Base-by-base conservation (phyloP, 2,888 invertebrate species). In the Desoria tigrina region DNA sequence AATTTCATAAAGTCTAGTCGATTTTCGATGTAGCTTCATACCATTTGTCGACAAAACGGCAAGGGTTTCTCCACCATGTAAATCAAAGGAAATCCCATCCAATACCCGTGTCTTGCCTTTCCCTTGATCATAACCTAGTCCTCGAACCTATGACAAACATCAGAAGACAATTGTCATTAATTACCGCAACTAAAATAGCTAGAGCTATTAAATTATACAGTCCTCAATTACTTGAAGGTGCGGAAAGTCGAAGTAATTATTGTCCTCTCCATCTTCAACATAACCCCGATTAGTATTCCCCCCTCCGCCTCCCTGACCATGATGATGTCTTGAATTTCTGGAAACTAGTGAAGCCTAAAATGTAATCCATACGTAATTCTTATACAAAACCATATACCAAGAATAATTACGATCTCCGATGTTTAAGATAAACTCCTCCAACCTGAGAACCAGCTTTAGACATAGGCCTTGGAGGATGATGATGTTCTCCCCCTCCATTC, bases 1-100 rank as follows among this genome's bases (percentile, higher is more conserved):
- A 18, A 42, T 18, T 51, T 57, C 42, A 51, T 6, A 11, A 55
- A 11, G 51, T 32, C 11, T 28, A 42, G 53, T 26, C 23, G 26
- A 39, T 61, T 69, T n/a, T n/a, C n/a, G n/a, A n/a, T n/a, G n/a
- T n/a, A n/a, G n/a, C n/a, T n/a, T 9, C 76, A 77, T 66, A 82
- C 82, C 81, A 54, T 79, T 79, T 0, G 95, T 95, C 1, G 94
- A 89, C 86, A 96, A 87, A 24, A 96, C 86, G 2, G 94, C 94
- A 77, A 95, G 83, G 51, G 95, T 86, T 81, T 96, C 95, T 1
- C 94, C 94, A 0, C 93, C 94, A 74, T 90, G 88, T 27, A 90
- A 90, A 81, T 96, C 95, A 76, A 95, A 87, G 28, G 91, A 90
- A 9, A 95, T 84, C 2, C 89, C 88, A 56, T 90, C 87, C 1